Percentiles rank a stretch among this genome's conserved stretches.
These are phyloP conservation scores for Brachymystax lenok DNA, from an alignment of 2,797 vertebrate genomes.

Conservation along the genomic window DNA sequence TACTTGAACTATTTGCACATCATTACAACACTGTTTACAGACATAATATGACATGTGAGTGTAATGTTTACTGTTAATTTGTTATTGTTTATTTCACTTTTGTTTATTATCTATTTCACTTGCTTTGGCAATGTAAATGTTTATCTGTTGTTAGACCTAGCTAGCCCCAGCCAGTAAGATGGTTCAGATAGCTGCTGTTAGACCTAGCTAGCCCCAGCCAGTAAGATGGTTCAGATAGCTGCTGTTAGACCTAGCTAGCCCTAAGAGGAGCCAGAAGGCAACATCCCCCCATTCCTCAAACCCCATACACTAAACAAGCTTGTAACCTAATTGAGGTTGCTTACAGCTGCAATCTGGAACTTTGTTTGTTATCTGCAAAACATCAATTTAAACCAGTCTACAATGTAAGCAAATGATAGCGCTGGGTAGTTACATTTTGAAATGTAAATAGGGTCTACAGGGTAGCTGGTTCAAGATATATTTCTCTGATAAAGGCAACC, in stretches of 20 bases:
- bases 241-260: background rate
- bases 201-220: background rate
- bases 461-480: conserved; percentile 51
- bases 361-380: too few relatives aligned
- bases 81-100: too few relatives aligned
- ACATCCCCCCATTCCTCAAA: conserved; percentile 28
- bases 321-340: conserved; percentile 3
- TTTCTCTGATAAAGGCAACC: conserved; percentile 45
- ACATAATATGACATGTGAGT: too few relatives aligned
- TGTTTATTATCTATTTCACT: too few relatives aligned
- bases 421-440: conserved; percentile 63
- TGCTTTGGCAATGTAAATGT: too few relatives aligned
- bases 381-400: background rate
- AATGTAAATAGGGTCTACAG: conserved; percentile 58
- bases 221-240: background rate
- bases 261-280: conserved; percentile 8
- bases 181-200: background rate
- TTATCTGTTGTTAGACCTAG: background rate
- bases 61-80: too few relatives aligned
- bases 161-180: background rate
- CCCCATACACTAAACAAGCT: conserved; percentile 40
- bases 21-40: too few relatives aligned
- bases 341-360: too few relatives aligned
- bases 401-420: conserved; percentile 59
- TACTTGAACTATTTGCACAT: too few relatives aligned